Conservation (phyloP, 2,888 invertebrate genomes). For the Melinopterus prodromus region DNA sequence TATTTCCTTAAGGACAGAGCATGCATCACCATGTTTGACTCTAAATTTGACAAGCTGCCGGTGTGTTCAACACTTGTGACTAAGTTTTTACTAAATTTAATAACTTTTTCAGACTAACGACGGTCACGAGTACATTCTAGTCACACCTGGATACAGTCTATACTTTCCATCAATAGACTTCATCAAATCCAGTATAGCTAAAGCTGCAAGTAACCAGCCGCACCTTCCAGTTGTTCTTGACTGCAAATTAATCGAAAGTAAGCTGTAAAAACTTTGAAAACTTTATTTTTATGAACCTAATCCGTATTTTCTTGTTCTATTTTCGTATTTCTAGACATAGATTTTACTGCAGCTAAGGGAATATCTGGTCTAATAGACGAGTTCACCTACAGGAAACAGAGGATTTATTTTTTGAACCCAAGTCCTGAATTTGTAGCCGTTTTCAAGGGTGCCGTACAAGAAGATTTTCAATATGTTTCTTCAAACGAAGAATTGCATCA, state of each 20-base stretch:
- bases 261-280: slow-evolving; percentile 39
- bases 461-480: slow-evolving; percentile 68
- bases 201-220: slow-evolving; percentile 71
- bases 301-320: background rate
- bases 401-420: slow-evolving; percentile 75
- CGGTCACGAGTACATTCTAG: slow-evolving; percentile 76
- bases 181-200: slow-evolving; percentile 79
- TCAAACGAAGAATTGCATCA: slow-evolving; percentile 68
- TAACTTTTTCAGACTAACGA: slow-evolving; percentile 66
- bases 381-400: slow-evolving; percentile 74
- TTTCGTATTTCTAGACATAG: slow-evolving; percentile 67
- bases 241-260: slow-evolving; percentile 79
- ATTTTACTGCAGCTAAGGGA: slow-evolving; percentile 88
- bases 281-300: background rate
- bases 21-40: too few relatives aligned
- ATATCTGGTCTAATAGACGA: slow-evolving; percentile 80
- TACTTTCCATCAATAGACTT: slow-evolving; percentile 88
- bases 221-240: slow-evolving; percentile 83
- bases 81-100: background rate
- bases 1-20: too few relatives aligned
- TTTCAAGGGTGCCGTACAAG: slow-evolving; percentile 72
- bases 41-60: too few relatives aligned
- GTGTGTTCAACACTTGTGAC: background rate
- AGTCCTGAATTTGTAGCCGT: slow-evolving; percentile 73
- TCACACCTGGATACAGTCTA: slow-evolving; percentile 80